Evolutionary conservation across 1,140 invertebrate species (phyloP).

Genomic region (Leptoteleia sp.): DNA sequence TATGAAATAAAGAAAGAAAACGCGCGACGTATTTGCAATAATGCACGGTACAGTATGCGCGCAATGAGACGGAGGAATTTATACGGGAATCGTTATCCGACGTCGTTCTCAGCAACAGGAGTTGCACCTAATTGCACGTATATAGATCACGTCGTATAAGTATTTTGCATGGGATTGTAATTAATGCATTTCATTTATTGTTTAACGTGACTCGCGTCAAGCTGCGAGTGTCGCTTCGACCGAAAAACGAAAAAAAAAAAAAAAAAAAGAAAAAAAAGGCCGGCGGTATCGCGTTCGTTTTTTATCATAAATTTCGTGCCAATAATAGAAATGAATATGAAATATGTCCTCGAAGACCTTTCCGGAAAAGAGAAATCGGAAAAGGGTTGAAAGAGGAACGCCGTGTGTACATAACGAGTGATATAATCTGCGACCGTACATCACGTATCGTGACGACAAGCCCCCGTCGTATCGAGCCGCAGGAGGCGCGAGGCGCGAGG

Average conservation of each 20-base stretch:
- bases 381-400: constrained; percentile 62
- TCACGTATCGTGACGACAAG: constrained; percentile 69
- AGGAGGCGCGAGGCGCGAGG: no score
- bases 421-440: constrained; percentile 66
- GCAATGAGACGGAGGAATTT: constrained; percentile 67
- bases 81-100: constrained; percentile 67
- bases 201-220: no score
- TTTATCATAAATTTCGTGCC: constrained; percentile 35
- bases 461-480: no score
- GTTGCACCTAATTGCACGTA: constrained; percentile 57
- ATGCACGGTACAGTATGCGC: constrained; percentile 60
- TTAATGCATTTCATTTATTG: no score
- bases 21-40: constrained; percentile 66
- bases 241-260: no score
- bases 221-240: no score
- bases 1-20: constrained; percentile 63
- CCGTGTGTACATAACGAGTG: constrained; percentile 65
- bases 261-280: no score
- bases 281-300: no score
- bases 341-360: constrained; percentile 35
- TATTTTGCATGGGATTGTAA: constrained; percentile 23
- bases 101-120: constrained; percentile 63
- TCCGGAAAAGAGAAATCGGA: constrained; percentile 44
- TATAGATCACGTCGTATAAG: constrained; percentile 45
- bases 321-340: constrained; percentile 55